phyloP scores from a whole-genome alignment of 2,797 vertebrate genomes.

The Sebastes kiyomatsui region DNA sequence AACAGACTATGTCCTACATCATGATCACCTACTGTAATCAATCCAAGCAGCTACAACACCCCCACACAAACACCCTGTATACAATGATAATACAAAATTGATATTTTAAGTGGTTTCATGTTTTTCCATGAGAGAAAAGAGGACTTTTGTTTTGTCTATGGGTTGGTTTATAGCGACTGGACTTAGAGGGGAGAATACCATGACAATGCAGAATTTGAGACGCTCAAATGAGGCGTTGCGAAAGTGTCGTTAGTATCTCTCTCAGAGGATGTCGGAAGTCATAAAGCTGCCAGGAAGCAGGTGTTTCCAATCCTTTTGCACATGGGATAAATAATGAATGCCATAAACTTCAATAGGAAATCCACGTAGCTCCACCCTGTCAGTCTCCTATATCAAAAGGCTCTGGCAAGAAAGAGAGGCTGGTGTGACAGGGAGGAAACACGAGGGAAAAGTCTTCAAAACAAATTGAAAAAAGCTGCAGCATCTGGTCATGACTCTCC shows the following conservation, averaged over 20 bases:
- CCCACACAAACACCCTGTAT: background rate
- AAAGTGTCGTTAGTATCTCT: slow-evolving; percentile 9
- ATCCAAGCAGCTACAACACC: background rate
- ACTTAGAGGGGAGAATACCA: background rate
- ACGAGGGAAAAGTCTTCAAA: slow-evolving; percentile 28
- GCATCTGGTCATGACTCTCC: slow-evolving; percentile 53
- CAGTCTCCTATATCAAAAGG: slow-evolving; percentile 25
- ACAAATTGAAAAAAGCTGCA: slow-evolving; percentile 55
- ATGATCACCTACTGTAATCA: background rate
- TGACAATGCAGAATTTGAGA: slow-evolving; percentile 11
- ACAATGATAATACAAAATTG: background rate
- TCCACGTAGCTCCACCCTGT: slow-evolving; percentile 22
- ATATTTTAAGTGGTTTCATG: background rate
- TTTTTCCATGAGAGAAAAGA: background rate
- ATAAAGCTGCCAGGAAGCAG: slow-evolving; percentile 22
- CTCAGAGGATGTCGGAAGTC: slow-evolving; percentile 1
- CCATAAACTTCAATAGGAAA: slow-evolving; percentile 30
- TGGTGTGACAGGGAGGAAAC: slow-evolving; percentile 15
- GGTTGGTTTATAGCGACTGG: background rate
- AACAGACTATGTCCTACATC: background rate
- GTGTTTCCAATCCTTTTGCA: slow-evolving; percentile 32
- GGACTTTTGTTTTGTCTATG: background rate
- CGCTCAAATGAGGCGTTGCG: background rate
- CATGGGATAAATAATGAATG: slow-evolving; percentile 29
- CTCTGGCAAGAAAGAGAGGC: slow-evolving; percentile 1